Evolutionary conservation across 2,113 vertebrate genomes (phyloP).

Genomic region (Heptranchias perlo): DNA sequence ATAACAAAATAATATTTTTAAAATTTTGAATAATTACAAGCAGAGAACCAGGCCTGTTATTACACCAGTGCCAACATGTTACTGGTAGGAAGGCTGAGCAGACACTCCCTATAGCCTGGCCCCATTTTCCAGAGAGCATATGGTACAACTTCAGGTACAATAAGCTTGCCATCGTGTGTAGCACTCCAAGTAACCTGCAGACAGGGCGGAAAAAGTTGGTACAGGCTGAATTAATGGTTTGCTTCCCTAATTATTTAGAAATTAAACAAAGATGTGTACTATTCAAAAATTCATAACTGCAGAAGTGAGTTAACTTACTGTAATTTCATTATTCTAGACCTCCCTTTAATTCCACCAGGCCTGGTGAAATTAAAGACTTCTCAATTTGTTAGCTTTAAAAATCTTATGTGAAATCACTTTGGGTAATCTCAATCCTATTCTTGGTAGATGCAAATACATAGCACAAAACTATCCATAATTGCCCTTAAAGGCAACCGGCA

Average conservation of each 20-base stretch:
- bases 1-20: neutral
- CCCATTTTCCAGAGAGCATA: neutral
- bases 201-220: neutral
- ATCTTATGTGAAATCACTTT: neutral
- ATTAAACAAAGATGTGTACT: neutral
- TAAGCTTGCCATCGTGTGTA: neutral
- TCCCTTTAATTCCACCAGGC: neutral
- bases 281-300: neutral
- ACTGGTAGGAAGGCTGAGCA: neutral
- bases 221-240: neutral
- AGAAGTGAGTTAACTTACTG: neutral
- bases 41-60: neutral
- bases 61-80: neutral
- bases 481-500: neutral
- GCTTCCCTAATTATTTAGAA: neutral
- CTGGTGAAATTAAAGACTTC: neutral
- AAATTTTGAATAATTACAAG: neutral
- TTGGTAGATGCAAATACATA: neutral
- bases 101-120: neutral
- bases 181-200: neutral
- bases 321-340: neutral
- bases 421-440: neutral
- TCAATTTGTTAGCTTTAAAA: neutral
- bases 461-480: neutral
- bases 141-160: neutral